phyloP scores from a whole-genome alignment of 2,888 invertebrate species.

The Noctua comes region DNA sequence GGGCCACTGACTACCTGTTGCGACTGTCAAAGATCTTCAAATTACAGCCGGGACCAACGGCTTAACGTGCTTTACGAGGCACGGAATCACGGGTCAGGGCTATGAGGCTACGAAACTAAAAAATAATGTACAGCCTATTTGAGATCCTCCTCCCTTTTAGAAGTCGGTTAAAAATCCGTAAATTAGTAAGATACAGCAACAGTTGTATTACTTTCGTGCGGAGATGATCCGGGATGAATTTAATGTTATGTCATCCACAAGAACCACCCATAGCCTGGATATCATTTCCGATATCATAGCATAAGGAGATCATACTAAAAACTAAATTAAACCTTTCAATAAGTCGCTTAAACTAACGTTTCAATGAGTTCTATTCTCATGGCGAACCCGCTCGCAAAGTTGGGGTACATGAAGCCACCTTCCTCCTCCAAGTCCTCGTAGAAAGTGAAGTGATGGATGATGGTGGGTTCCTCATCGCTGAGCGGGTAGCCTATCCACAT shows the following conservation, averaged over 20 bases:
- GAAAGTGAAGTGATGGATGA: conserved; percentile 97
- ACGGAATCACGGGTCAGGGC: no score
- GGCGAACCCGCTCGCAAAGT: conserved; percentile 94
- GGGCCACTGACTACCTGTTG: no score
- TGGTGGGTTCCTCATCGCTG: conserved; percentile 94
- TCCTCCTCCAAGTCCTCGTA: conserved; percentile 91
- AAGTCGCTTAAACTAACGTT: conserved; percentile 88
- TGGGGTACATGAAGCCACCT: conserved; percentile 94
- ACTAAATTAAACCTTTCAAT: background rate
- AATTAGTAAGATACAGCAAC: background rate
- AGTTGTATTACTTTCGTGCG: background rate
- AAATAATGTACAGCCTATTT: no score
- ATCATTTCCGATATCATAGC: background rate
- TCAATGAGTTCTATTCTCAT: conserved; percentile 92
- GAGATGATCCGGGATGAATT: background rate
- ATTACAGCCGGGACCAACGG: no score
- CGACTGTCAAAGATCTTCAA: no score
- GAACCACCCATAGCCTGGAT: background rate
- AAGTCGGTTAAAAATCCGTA: background rate
- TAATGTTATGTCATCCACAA: background rate
- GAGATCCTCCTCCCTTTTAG: no score
- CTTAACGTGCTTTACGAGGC: no score
- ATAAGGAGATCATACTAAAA: background rate
- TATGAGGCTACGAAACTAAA: no score
- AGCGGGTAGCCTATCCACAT: conserved; percentile 94